A percentile compares a stretch with the other conserved stretches of the same genome.
Evolutionary conservation across 2,797 vertebrate genomes (phyloP).

Genomic region (Epinephelus coioides): DNA sequence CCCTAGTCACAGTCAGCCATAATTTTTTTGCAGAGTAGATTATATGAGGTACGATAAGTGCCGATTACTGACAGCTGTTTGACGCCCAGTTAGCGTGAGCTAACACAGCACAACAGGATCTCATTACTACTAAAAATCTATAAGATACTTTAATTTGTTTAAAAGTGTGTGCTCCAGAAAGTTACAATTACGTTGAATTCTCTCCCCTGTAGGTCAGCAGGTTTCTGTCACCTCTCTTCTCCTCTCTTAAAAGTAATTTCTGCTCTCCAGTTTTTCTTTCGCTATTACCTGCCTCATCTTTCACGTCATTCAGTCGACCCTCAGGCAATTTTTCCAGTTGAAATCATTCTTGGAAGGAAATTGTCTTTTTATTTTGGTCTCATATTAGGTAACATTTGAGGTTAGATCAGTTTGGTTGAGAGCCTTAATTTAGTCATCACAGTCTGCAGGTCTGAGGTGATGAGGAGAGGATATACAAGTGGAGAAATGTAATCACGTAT

Average conservation of each 20-base stretch:
- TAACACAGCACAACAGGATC: no score
- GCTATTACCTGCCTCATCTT: not conserved
- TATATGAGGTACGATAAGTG: no score
- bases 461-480: no score
- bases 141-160: no score
- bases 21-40: no score
- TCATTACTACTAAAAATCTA: no score
- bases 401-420: not conserved
- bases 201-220: no score
- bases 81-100: no score
- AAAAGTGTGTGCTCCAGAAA: no score
- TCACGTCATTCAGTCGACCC: not conserved
- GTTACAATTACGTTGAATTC: no score
- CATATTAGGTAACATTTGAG: not conserved
- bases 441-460: not conserved
- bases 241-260: not conserved
- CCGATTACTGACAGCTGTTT: no score
- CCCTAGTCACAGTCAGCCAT: no score
- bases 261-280: not conserved
- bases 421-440: not conserved
- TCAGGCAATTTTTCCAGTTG: not conserved
- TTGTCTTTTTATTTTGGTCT: not conserved
- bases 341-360: not conserved
- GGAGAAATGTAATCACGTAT: not conserved
- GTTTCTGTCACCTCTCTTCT: not conserved